Evolutionary conservation across 2,888 invertebrate species (phyloP).

Genomic region (Venusia cambrica): DNA sequence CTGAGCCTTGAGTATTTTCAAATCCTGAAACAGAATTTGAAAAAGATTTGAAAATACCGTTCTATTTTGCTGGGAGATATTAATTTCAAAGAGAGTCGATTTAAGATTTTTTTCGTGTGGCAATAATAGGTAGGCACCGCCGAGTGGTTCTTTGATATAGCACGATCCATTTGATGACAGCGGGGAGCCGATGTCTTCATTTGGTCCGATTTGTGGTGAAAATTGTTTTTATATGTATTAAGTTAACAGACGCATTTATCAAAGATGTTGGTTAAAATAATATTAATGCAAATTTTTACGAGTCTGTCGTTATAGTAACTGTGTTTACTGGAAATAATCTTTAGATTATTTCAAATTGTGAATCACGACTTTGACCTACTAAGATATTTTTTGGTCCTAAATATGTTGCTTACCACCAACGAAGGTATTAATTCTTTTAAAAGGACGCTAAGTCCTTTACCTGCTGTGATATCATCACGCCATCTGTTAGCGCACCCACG

Average conservation of each 20-base stretch:
- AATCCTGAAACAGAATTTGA: constrained; percentile 6
- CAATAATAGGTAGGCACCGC: constrained; percentile 54
- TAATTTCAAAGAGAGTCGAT: constrained; percentile 48
- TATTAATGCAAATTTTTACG: too few relatives aligned
- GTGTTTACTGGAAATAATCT: too few relatives aligned
- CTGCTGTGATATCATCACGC: constrained; percentile 20
- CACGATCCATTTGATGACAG: constrained; percentile 47
- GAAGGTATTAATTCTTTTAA: constrained; percentile 11
- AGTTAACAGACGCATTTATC: constrained; percentile 20
- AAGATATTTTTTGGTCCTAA: constrained; percentile 7
- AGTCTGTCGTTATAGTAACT: too few relatives aligned
- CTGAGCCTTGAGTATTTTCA: constrained; percentile 2
- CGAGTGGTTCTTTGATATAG: constrained; percentile 54
- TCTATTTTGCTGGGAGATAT: constrained; percentile 30
- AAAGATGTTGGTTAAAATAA: too few relatives aligned
- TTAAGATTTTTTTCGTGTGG: constrained; percentile 45
- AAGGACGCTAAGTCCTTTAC: constrained; percentile 9
- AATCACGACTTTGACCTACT: too few relatives aligned
- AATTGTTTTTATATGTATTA: constrained; percentile 33
- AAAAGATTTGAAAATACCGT: constrained; percentile 13
- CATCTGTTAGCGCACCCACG: constrained; percentile 21
- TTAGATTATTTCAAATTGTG: too few relatives aligned
- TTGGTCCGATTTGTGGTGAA: constrained; percentile 33
- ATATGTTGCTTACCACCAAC: constrained; percentile 9
- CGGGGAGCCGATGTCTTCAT: constrained; percentile 72